Conservation (phyloP, 2,888 invertebrate genomes). For the Chelonus formosanus region DNA sequence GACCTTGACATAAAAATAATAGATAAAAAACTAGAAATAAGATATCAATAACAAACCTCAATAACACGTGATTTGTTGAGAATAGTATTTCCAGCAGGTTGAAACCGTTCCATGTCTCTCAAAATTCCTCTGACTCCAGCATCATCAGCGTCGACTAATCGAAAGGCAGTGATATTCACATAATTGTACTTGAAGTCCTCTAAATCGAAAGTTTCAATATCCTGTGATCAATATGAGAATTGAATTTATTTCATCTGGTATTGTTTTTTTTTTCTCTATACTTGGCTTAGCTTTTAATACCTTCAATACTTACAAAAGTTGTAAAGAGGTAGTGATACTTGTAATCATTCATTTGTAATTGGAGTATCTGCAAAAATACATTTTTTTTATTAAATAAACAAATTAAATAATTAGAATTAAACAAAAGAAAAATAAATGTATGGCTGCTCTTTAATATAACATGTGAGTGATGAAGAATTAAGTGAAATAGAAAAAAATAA, state of each 20-base stretch:
- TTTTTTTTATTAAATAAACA: too few relatives aligned
- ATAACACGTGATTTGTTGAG: constrained; percentile 67
- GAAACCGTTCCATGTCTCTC: constrained; percentile 77
- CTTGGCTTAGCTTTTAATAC: neutral
- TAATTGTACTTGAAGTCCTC: constrained; percentile 81
- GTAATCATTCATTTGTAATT: constrained; percentile 95
- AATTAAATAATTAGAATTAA: too few relatives aligned
- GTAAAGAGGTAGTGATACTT: constrained; percentile 95
- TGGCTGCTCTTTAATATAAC: neutral
- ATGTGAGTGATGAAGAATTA: too few relatives aligned
- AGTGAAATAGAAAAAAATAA: too few relatives aligned
- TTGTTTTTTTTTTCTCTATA: neutral
- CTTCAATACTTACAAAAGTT: constrained; percentile 67
- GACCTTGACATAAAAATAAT: too few relatives aligned
- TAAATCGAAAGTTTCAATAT: constrained; percentile 74
- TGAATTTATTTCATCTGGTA: constrained; percentile 2
- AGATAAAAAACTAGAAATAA: too few relatives aligned
- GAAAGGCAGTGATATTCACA: constrained; percentile 79
- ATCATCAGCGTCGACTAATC: constrained; percentile 77
- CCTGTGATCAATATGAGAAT: constrained; percentile 56
- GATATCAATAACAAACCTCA: constrained; percentile 60
- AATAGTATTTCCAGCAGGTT: constrained; percentile 67
- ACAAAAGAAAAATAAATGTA: too few relatives aligned
- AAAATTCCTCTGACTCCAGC: constrained; percentile 72
- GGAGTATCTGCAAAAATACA: constrained; percentile 66